Conservation (phyloP, 2,113 vertebrate species). For the Drymodes brunneopygia region DNA sequence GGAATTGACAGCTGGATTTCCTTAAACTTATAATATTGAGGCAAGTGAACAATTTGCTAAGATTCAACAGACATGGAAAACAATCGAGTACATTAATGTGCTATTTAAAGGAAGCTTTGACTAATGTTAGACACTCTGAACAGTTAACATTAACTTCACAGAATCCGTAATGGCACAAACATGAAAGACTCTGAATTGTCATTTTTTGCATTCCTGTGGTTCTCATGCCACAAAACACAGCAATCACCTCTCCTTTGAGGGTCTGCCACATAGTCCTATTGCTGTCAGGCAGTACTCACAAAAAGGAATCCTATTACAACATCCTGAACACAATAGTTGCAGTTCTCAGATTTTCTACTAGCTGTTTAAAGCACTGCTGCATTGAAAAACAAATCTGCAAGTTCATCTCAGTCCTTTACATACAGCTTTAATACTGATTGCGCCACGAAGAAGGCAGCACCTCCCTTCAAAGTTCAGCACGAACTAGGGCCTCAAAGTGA, state of each 20-base stretch:
- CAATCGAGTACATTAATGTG: constrained; percentile 28
- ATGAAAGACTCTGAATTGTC: neutral
- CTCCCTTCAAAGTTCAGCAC: neutral
- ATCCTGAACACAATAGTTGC: neutral
- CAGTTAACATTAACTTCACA: neutral
- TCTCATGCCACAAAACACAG: neutral
- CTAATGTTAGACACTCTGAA: neutral
- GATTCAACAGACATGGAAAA: constrained; percentile 62
- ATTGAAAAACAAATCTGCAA: neutral
- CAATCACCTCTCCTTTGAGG: neutral
- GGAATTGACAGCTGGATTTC: constrained; percentile 59
- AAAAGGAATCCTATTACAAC: neutral
- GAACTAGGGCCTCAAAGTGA: neutral
- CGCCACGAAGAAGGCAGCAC: neutral
- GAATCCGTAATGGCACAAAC: neutral
- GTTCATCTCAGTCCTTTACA: neutral
- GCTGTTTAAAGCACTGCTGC: neutral
- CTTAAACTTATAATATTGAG: constrained; percentile 59
- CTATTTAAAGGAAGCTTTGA: constrained; percentile 12
- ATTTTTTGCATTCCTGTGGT: neutral
- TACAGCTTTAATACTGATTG: neutral
- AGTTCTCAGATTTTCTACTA: neutral
- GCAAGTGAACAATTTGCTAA: constrained; percentile 58
- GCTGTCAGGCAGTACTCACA: neutral
- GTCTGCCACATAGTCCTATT: neutral